Evolutionary conservation across 2,888 invertebrate genomes (phyloP).

Genomic region (Rhorus exstirpatorius): DNA sequence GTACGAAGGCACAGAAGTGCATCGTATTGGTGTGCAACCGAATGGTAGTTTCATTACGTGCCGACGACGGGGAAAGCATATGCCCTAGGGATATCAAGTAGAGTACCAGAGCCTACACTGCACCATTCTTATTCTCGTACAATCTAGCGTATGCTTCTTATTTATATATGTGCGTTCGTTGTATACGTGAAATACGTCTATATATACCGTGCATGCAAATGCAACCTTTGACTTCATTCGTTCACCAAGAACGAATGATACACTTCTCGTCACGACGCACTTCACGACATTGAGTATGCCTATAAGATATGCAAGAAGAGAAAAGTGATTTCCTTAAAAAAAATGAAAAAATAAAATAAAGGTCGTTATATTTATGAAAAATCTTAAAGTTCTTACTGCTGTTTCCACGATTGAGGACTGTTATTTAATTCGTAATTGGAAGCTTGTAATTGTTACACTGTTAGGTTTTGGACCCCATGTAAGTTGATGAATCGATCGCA

Average conservation of each 20-base stretch:
- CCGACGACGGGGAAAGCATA: slow-evolving; percentile 70
- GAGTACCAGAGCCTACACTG: slow-evolving; percentile 76
- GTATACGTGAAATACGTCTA: not conserved
- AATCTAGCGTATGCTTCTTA: slow-evolving; percentile 41
- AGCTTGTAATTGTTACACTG: too few relatives aligned
- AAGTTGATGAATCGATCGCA: too few relatives aligned
- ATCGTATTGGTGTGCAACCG: slow-evolving; percentile 45
- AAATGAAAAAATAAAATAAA: not conserved
- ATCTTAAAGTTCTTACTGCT: too few relatives aligned
- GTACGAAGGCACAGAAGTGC: slow-evolving; percentile 40
- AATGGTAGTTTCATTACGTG: slow-evolving; percentile 71
- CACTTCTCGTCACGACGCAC: slow-evolving; percentile 11
- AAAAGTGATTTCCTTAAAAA: not conserved
- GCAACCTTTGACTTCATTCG: slow-evolving; percentile 58
- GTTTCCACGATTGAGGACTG: too few relatives aligned
- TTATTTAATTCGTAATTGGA: too few relatives aligned
- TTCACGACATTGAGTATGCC: slow-evolving; percentile 13
- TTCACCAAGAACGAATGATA: slow-evolving; percentile 28
- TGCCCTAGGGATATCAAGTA: slow-evolving; percentile 84
- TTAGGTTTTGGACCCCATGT: too few relatives aligned
- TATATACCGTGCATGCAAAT: slow-evolving; percentile 12
- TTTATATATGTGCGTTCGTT: slow-evolving; percentile 13
- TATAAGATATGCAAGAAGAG: not conserved
- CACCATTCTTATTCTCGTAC: slow-evolving; percentile 43
- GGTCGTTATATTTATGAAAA: too few relatives aligned